Evolutionary conservation across 2,797 vertebrate genomes (phyloP).

Genomic region (Oryzias dopingdopingensis): DNA sequence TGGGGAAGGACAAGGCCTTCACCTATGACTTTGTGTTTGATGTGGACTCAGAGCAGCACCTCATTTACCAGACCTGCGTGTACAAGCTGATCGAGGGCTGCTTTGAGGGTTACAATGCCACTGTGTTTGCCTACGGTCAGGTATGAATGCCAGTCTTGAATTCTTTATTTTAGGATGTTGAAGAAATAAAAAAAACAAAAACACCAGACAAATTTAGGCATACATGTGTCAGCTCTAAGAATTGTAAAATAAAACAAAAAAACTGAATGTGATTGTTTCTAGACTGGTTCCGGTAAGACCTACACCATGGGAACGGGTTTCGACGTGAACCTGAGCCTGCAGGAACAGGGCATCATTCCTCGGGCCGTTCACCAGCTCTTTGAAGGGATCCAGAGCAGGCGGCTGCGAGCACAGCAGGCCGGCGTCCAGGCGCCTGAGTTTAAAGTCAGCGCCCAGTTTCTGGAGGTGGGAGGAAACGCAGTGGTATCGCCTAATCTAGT

Average conservation of each 20-base stretch:
- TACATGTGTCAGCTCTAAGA: not conserved
- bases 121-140: conserved; percentile 95
- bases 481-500: not conserved
- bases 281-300: conserved; percentile 83
- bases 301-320: conserved; percentile 98
- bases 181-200: not conserved
- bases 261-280: conserved; percentile 10
- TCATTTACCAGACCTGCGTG: conserved; percentile 86
- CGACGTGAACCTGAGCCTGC: conserved; percentile 75
- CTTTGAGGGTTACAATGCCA: conserved; percentile 97
- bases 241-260: not conserved
- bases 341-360: conserved; percentile 92
- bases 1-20: conserved; percentile 98
- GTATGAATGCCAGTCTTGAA: conserved; percentile 54
- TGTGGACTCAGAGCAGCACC: conserved; percentile 85
- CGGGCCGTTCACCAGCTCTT: conserved; percentile 93
- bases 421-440: conserved; percentile 84
- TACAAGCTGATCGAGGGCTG: conserved; percentile 94
- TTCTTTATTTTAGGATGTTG: not conserved
- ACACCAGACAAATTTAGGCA: too few species aligned
- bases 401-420: conserved; percentile 70
- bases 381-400: conserved; percentile 84
- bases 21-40: conserved; percentile 97
- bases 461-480: conserved; percentile 82
- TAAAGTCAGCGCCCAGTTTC: conserved; percentile 98